Evolutionary conservation across 2,797 vertebrate genomes (phyloP), one percentile per base, ranked within the genome.

Genomic region (Galagoides demidoff): DNA sequence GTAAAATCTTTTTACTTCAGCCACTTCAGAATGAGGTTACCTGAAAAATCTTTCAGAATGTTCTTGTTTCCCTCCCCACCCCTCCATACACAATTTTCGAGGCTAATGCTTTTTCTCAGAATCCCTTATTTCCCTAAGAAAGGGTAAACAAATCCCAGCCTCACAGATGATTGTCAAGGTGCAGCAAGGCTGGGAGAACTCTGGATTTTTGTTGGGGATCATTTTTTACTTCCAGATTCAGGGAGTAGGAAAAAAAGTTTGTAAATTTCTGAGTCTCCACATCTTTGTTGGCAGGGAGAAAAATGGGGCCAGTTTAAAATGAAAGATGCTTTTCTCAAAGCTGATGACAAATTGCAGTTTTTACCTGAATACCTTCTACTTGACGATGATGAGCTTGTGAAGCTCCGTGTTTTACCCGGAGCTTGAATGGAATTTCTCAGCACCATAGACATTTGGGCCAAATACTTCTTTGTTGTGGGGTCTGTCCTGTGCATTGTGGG

Each of bases 321-420:
- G 39, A 87, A 73, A n/a, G 57, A 71, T 22, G 55, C 37, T 78
- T 85, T 92, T 86, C 74, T 85, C 74, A 73, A 91, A 61, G 55
- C 34, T 77, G 55, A 31, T 34, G 34, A 11, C 20, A n/a, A 84
- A 10, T 37, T 59, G 25, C 17, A 74, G 73, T 89, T 63, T 85
- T 37, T 49, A 39, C 16, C 16, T 34, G 81, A 79, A 66, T 79
- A 59, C 3, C 43, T 81, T 37, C 5, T 83, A 14, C n/a, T 74
- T 74, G 34, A 43, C 14, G n/a, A n/a, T n/a, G n/a, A 22, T 73
- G 45, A 22, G 45, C 43, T 78, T 73, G 29, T 13, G 71, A 64
- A 81, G 39, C 13, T 34, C 61, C 22, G 12, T 71, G 16, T 63
- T 90, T 55, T 61, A 77, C 64, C 43, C 43, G n/a, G n/a, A n/a